Evolutionary conservation across 2,888 invertebrate genomes (phyloP), one percentile per base, ranked within the genome.

Genomic region (Acronicta alni): DNA sequence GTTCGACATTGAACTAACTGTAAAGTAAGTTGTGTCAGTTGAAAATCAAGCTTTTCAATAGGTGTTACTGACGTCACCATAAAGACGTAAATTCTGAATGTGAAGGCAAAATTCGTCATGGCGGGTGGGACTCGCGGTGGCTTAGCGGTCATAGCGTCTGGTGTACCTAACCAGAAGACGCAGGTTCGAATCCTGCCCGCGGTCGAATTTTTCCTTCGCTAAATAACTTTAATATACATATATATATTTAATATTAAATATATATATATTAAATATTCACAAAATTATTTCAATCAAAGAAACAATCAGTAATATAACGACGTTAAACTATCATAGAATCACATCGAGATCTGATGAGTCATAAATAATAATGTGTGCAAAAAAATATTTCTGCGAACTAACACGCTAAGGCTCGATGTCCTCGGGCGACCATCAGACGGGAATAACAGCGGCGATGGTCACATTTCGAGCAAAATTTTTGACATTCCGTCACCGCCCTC

Each of bases 401-500:
- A 59, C 58, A 61, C 44, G 59, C 32, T 45, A 43, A 51, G 56
- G 30, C 51, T 35, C 12, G 46, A 59, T 84, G 77, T 86, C 87
- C 83, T 57, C 64, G n/a, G 84, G 86, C 86, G 74, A 26, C 57
- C 63, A 69, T 79, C 79, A 67, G 53, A 72, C 62, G 49, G 57
- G 59, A 70, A 75, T 80, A 80, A 82, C 38, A 43, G 64, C 79
- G 62, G 74, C 78, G 78, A 85, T 87, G 88, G 89, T 90, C 89
- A 86, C 88, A 89, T 86, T 86, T 85, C 72, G 74, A 72, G 85
- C 83, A 75, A 86, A 89, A 89, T 91, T 90, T 92, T 92, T 92
- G 91, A 91, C 91, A 92, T 93, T 89, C 91, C 91, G 88, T 88
- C 89, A 87, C 87, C 90, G 89, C 91, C 91, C 85, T 86, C 80